Evolutionary conservation across 2,113 vertebrate species (phyloP).

Genomic region (Entomyzon cyanotis): DNA sequence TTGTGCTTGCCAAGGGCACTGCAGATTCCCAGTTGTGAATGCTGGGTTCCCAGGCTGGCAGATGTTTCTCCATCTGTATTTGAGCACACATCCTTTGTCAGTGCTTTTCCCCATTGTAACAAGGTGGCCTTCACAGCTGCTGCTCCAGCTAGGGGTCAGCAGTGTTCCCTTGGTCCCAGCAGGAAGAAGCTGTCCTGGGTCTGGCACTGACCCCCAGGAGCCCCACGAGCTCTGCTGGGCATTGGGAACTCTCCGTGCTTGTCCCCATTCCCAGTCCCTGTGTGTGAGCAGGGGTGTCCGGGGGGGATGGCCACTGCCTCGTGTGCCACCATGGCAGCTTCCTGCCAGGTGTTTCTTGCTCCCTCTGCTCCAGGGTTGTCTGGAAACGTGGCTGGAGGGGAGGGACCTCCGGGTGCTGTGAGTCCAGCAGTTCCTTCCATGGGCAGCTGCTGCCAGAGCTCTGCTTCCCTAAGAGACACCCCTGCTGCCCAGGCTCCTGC

Average conservation of each 20-base stretch:
- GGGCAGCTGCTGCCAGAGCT: background rate
- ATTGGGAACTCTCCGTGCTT: background rate
- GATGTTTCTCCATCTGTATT: background rate
- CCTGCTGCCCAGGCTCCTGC: background rate
- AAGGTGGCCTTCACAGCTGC: fast-evolving
- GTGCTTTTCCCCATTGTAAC: background rate
- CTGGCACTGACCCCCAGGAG: background rate
- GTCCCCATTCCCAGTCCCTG: background rate
- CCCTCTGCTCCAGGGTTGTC: conserved; percentile 68
- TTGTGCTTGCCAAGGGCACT: background rate
- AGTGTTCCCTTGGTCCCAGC: background rate
- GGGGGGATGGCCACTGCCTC: background rate
- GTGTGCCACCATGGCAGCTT: background rate
- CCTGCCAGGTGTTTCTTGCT: background rate
- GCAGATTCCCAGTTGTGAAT: background rate
- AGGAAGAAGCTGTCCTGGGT: background rate
- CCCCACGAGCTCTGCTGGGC: background rate
- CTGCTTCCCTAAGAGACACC: background rate
- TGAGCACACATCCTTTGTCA: background rate
- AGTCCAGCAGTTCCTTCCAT: background rate
- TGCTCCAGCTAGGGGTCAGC: background rate
- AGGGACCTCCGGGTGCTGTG: conserved; percentile 22
- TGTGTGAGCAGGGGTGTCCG: background rate
- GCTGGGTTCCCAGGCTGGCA: background rate
- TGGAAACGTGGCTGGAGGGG: conserved; percentile 71